A percentile compares a stretch with the other conserved stretches of the same genome.
phyloP scores from a whole-genome alignment of 2,113 vertebrate genomes.

The Mustelus asterias region DNA sequence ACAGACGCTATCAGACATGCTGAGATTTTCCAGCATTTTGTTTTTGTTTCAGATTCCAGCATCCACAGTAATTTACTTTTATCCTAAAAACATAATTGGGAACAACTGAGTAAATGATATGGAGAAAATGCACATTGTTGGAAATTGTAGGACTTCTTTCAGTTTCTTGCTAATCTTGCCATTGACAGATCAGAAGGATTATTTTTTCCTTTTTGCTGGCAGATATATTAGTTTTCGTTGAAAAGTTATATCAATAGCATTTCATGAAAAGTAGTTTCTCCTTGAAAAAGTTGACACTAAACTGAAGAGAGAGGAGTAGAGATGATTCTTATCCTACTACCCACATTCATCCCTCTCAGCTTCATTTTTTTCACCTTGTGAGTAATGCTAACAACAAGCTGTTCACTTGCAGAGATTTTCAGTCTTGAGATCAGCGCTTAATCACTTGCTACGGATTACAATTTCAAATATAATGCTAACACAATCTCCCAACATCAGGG shows the following conservation, averaged over 20 bases:
- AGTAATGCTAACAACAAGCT: background rate
- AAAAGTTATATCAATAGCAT: background rate
- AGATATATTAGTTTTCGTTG: background rate
- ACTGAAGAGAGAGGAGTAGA: background rate
- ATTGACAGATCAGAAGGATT: background rate
- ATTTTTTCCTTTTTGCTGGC: background rate
- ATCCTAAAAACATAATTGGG: background rate
- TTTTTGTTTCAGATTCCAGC: too few species aligned
- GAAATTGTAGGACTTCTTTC: background rate
- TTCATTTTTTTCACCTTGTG: background rate
- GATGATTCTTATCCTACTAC: background rate
- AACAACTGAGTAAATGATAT: background rate
- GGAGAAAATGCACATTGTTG: background rate
- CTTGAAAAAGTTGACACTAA: background rate
- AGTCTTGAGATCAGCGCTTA: background rate
- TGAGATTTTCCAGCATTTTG: too few species aligned
- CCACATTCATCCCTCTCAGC: background rate
- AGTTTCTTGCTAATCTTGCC: background rate
- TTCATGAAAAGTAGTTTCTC: background rate
- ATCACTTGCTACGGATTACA: background rate
- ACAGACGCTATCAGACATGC: too few species aligned
- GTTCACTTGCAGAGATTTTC: background rate
- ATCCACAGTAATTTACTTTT: too few species aligned
- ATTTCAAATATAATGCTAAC: background rate
- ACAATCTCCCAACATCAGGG: background rate